A percentile compares a stretch with the other conserved stretches of the same genome.
phyloP scores from a whole-genome alignment of 2,113 vertebrate species.

The Macaca nemestrina region DNA sequence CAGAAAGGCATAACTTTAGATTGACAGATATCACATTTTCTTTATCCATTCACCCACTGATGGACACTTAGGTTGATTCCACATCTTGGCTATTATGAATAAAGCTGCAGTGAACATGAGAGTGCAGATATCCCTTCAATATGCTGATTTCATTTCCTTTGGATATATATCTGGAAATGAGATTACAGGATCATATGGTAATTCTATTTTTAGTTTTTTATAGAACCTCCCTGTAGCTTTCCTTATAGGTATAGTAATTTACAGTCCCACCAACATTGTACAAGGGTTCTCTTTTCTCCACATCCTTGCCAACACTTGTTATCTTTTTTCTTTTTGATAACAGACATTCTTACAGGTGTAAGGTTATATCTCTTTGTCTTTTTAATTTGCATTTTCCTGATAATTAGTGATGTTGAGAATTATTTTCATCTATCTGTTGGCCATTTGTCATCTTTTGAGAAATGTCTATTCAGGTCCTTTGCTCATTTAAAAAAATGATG shows the following conservation, averaged over 20 bases:
- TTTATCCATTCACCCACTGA: not conserved
- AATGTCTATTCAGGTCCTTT: not conserved
- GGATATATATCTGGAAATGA: not conserved
- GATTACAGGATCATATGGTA: not conserved
- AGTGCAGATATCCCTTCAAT: not conserved
- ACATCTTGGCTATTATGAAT: not conserved
- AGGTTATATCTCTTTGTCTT: not conserved
- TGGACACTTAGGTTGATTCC: not conserved
- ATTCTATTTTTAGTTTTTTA: not conserved
- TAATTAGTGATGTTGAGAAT: not conserved
- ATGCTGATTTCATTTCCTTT: not conserved
- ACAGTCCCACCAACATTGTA: not conserved
- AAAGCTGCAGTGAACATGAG: not conserved
- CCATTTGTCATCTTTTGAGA: not conserved
- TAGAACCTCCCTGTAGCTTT: not conserved
- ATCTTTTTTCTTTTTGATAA: not conserved
- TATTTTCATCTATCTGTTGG: not conserved
- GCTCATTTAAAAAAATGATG: not conserved
- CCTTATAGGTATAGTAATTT: not conserved
- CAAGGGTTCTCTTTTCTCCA: not conserved
- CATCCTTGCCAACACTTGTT: not conserved
- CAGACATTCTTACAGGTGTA: not conserved
- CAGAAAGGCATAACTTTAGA: too few relatives aligned
- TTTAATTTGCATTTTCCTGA: not conserved
- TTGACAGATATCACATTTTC: not conserved